These are phyloP conservation scores for Lobophora halterata DNA, from an alignment of 2,888 invertebrate species.

Conservation along the genomic window DNA sequence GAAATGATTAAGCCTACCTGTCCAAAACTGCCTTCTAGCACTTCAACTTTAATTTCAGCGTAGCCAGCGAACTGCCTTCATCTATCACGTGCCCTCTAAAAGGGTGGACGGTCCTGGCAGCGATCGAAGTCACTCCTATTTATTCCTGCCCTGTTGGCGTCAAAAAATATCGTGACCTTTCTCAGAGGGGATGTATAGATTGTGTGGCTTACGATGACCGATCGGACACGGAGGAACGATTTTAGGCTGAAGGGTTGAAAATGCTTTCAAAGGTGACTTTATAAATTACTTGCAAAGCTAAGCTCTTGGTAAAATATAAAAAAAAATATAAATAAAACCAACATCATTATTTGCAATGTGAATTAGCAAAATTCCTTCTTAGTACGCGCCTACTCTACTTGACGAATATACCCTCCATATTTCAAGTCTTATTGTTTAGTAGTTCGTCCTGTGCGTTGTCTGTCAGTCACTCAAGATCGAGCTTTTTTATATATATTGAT, in stretches of 20 bases:
- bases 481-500: too few species aligned
- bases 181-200: slow-evolving; percentile 34
- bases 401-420: too few species aligned
- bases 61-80: slow-evolving; percentile 54
- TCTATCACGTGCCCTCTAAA: slow-evolving; percentile 73
- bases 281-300: not conserved
- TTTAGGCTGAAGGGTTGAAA: slow-evolving; percentile 11
- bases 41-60: slow-evolving; percentile 46
- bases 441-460: too few species aligned
- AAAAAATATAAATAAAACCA: too few species aligned
- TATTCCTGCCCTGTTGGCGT: slow-evolving; percentile 65
- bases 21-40: slow-evolving; percentile 28
- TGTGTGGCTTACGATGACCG: slow-evolving; percentile 60
- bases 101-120: slow-evolving; percentile 70
- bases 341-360: too few species aligned
- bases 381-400: too few species aligned
- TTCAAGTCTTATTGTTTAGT: too few species aligned
- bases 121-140: slow-evolving; percentile 71
- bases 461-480: too few species aligned
- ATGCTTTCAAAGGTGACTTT: not conserved
- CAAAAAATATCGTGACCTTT: slow-evolving; percentile 65
- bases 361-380: too few species aligned
- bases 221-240: slow-evolving; percentile 46
- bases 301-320: too few species aligned
- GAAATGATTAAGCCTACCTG: slow-evolving; percentile 29